Conservation (phyloP, 2,888 invertebrate genomes). For the Coronaproctus castanopsis region DNA sequence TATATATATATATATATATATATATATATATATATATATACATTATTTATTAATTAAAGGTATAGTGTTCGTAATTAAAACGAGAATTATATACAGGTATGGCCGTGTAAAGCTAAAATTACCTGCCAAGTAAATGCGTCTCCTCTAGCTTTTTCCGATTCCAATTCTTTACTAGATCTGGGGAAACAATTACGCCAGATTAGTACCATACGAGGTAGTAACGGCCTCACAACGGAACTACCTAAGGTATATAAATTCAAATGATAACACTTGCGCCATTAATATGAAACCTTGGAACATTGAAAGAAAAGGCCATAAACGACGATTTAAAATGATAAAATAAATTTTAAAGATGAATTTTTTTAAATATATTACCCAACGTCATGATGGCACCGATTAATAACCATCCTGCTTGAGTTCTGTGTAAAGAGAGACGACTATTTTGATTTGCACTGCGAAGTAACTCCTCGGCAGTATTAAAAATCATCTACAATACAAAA, state of each 20-base stretch:
- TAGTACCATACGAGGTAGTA: slow-evolving; percentile 78
- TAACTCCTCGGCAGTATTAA: slow-evolving; percentile 91
- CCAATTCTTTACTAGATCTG: slow-evolving; percentile 83
- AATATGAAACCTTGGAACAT: not conserved
- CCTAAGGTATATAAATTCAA: slow-evolving; percentile 31
- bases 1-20: too few species aligned
- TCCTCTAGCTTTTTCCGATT: slow-evolving; percentile 84
- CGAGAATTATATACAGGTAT: too few species aligned
- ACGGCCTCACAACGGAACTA: slow-evolving; percentile 73
- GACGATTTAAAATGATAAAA: too few species aligned
- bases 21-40: too few species aligned
- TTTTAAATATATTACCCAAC: slow-evolving; percentile 42
- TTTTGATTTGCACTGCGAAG: slow-evolving; percentile 91
- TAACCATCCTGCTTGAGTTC: slow-evolving; percentile 95
- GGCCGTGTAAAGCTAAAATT: too few species aligned
- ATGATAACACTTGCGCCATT: not conserved
- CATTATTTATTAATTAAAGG: too few species aligned
- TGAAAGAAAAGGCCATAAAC: too few species aligned
- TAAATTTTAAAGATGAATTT: not conserved
- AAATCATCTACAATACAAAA: slow-evolving; percentile 42
- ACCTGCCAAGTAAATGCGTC: slow-evolving; percentile 99
- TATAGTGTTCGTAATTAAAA: too few species aligned
- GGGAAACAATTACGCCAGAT: slow-evolving; percentile 97
- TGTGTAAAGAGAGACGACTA: slow-evolving; percentile 76
- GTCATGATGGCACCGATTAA: slow-evolving; percentile 93